Evolutionary conservation across 2,888 invertebrate species (phyloP).

Genomic region (Notodonta dromedarius): DNA sequence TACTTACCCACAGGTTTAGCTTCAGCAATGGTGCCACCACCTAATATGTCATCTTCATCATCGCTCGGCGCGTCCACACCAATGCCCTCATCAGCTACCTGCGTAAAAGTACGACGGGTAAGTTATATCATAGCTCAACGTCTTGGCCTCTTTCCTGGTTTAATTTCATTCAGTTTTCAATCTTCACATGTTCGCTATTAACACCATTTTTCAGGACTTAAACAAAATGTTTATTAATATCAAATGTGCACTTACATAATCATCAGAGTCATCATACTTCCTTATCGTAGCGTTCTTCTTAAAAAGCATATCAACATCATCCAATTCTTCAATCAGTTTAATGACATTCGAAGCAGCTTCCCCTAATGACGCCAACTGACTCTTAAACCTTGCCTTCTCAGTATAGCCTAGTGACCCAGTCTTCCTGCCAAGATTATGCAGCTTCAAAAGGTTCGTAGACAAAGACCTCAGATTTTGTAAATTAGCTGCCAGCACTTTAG

Average conservation of each 20-base stretch:
- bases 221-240: background rate
- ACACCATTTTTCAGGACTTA: background rate
- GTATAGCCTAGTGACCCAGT: slow-evolving; percentile 80
- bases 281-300: slow-evolving; percentile 63
- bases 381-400: slow-evolving; percentile 84
- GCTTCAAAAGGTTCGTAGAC: slow-evolving; percentile 83
- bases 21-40: slow-evolving; percentile 85
- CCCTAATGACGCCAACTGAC: slow-evolving; percentile 81
- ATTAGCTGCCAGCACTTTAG: slow-evolving; percentile 78
- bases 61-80: slow-evolving; percentile 67
- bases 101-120: slow-evolving; percentile 17
- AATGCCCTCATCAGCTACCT: slow-evolving; percentile 78
- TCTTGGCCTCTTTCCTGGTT: no score
- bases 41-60: slow-evolving; percentile 58
- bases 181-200: background rate
- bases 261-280: slow-evolving; percentile 45
- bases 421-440: slow-evolving; percentile 85
- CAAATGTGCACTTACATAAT: slow-evolving; percentile 42
- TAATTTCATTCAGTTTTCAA: background rate
- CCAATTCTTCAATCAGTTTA: slow-evolving; percentile 80
- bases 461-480: slow-evolving; percentile 84
- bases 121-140: background rate
- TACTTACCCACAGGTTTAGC: slow-evolving; percentile 88
- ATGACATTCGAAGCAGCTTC: slow-evolving; percentile 84
- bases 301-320: slow-evolving; percentile 76